Conservation (phyloP, 2,797 vertebrate genomes). For the Bradypodion ventrale region DNA sequence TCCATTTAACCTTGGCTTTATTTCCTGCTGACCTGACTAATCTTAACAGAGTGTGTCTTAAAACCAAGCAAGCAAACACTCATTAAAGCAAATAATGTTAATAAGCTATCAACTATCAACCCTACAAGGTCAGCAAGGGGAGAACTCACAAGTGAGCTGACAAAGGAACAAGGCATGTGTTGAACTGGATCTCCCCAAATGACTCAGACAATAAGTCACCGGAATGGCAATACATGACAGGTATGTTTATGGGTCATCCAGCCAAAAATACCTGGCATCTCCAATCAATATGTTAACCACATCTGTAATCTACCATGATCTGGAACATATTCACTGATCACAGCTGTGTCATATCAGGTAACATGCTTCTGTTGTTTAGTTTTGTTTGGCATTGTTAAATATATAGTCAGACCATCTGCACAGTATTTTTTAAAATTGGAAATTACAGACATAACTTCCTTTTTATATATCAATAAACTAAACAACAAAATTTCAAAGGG, state of each 20-base stretch:
- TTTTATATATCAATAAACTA: conserved; percentile 89
- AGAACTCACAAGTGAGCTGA: conserved; percentile 9
- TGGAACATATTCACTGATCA: conserved; percentile 81
- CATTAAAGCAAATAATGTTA: conserved; percentile 37
- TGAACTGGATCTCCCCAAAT: conserved; percentile 7
- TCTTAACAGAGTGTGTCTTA: conserved; percentile 24
- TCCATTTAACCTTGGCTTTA: conserved; percentile 26
- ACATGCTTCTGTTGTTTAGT: conserved; percentile 84
- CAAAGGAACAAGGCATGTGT: not conserved
- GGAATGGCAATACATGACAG: conserved; percentile 55
- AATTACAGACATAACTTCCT: conserved; percentile 87
- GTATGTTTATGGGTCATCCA: conserved; percentile 57
- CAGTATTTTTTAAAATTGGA: conserved; percentile 86
- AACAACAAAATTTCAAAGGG: conserved; percentile 85
- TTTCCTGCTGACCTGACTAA: conserved; percentile 41
- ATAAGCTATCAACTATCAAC: conserved; percentile 35
- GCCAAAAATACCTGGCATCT: conserved; percentile 56
- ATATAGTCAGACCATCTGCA: conserved; percentile 86
- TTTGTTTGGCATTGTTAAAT: conserved; percentile 87
- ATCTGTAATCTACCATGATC: conserved; percentile 82
- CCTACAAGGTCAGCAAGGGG: conserved; percentile 29
- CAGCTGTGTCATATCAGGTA: conserved; percentile 87
- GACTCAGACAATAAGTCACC: conserved; percentile 49
- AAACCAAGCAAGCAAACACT: conserved; percentile 39
- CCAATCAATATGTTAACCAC: conserved; percentile 71